A percentile compares a stretch with the other conserved stretches of the same genome.
Conservation (phyloP, 2,888 invertebrate species). For the Cyrtodaria siliqua region DNA sequence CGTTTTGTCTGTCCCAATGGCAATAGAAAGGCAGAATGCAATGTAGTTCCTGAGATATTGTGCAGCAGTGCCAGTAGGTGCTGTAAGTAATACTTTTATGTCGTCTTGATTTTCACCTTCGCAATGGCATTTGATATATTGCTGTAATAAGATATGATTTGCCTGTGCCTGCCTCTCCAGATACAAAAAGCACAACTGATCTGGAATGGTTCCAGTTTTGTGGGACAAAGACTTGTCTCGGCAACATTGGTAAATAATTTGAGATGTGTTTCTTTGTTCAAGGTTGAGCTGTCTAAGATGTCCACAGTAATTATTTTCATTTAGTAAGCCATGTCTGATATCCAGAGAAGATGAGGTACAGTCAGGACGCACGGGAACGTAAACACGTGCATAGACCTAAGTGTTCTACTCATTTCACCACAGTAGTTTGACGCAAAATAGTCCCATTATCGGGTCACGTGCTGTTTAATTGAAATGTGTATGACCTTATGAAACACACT, state of each 20-base stretch:
- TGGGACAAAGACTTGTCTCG: not conserved
- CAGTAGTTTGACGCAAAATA: too few relatives aligned
- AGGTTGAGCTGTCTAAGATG: slow-evolving; percentile 5
- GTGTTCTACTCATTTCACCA: too few relatives aligned
- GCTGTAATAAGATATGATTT: slow-evolving; percentile 57
- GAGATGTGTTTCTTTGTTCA: slow-evolving; percentile 25
- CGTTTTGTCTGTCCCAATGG: slow-evolving; percentile 48
- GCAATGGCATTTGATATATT: slow-evolving; percentile 50
- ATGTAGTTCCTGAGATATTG: slow-evolving; percentile 50
- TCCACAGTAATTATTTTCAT: not conserved
- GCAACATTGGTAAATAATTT: slow-evolving; percentile 41
- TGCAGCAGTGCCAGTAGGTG: slow-evolving; percentile 62
- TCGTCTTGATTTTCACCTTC: slow-evolving; percentile 48
- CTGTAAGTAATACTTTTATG: slow-evolving; percentile 40
- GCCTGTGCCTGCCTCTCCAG: slow-evolving; percentile 62
- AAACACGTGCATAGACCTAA: too few relatives aligned
- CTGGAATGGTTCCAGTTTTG: slow-evolving; percentile 22
- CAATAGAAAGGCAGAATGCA: slow-evolving; percentile 57
- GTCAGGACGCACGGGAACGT: too few relatives aligned
- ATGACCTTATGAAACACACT: too few relatives aligned
- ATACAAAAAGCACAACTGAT: slow-evolving; percentile 47
- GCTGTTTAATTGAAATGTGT: too few relatives aligned
- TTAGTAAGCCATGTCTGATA: not conserved
- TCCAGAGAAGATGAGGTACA: slow-evolving; percentile 7
- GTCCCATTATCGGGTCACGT: too few relatives aligned